Base-by-base conservation (phyloP, 2,797 vertebrate species). In the Galagoides demidoff region DNA sequence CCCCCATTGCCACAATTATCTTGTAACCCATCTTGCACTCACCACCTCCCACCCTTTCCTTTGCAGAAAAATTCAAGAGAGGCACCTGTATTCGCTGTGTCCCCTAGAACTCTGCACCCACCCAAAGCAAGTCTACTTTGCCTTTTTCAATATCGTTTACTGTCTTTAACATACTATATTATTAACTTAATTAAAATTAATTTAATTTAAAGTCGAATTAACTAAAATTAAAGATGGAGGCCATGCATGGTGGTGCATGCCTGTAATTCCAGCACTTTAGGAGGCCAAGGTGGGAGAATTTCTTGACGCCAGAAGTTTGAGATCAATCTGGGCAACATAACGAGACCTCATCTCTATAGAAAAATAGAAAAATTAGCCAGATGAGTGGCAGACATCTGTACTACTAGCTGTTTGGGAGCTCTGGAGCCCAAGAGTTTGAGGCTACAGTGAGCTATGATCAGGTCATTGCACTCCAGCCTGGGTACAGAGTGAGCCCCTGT, bases 1-100 rank as follows among this genome's bases (percentile, higher is more conserved):
- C 2, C 66, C 31, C 27, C 1, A 2, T 22, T 14, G 3, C 22
- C 8, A 7, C 31, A 25, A 49, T 7, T 0, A 7, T 17, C 55
- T 45, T 0, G 1, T 0, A 22, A 12, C 25, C 55, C 14, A 29
- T 25, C 20, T 39, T 34, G n/a, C 13, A 20, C 61, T 85, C 49
- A 29, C 22, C 25, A 43, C 29, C 29, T 37, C 27, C 31, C 49
- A 22, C 37, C 57, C 43, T 52, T 31, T 45, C 22, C 49, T 61
- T 37, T 55, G 17, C 68, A 86, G 12, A 63, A 90, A 85, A 37
- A 23, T 12, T 39, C 29, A 39, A 34, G 27, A 29, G 14, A 45
- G 31, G 20, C n/a, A 17, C 57, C 10, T 16, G 34, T 31, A 19
- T 20, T 29, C 22, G 4, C 55, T 16, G 25, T 14, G 31, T 20